Percentiles rank a stretch among this genome's conserved stretches.
phyloP scores from a whole-genome alignment of 92 coral and sea anemone species.

The Umimayanthus chanpuru region DNA sequence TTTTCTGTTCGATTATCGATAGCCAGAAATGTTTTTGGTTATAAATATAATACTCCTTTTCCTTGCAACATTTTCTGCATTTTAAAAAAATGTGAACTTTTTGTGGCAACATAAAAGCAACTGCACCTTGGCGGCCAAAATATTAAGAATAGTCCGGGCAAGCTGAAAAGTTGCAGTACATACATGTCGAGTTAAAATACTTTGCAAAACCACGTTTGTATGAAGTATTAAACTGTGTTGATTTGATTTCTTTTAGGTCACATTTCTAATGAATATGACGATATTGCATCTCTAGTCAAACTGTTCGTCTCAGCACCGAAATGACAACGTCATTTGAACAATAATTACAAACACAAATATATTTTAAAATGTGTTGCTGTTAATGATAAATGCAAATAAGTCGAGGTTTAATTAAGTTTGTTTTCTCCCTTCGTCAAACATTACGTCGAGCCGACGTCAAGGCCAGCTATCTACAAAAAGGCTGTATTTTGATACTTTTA shows the following conservation, averaged over 20 bases:
- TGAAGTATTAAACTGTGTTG: no score
- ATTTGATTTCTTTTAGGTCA: neutral
- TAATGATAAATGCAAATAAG: slow-evolving; percentile 35
- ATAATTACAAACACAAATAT: neutral
- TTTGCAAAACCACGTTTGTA: neutral
- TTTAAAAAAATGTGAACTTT: neutral
- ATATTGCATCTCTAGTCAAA: neutral
- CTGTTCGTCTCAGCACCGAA: neutral
- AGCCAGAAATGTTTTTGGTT: neutral
- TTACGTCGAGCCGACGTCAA: neutral
- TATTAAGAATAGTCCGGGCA: neutral
- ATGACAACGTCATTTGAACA: neutral
- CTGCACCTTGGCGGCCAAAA: neutral
- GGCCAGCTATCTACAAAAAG: neutral
- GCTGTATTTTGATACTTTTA: neutral
- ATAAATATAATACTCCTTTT: neutral
- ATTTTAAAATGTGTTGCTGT: neutral
- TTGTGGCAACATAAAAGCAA: neutral
- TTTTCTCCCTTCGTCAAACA: neutral
- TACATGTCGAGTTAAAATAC: no score
- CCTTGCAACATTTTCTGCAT: neutral
- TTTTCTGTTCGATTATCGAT: neutral
- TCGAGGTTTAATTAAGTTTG: neutral
- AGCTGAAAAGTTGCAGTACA: neutral
- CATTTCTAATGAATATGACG: neutral